Evolutionary conservation across 2,113 vertebrate genomes (phyloP).

Genomic region (Astur gentilis): DNA sequence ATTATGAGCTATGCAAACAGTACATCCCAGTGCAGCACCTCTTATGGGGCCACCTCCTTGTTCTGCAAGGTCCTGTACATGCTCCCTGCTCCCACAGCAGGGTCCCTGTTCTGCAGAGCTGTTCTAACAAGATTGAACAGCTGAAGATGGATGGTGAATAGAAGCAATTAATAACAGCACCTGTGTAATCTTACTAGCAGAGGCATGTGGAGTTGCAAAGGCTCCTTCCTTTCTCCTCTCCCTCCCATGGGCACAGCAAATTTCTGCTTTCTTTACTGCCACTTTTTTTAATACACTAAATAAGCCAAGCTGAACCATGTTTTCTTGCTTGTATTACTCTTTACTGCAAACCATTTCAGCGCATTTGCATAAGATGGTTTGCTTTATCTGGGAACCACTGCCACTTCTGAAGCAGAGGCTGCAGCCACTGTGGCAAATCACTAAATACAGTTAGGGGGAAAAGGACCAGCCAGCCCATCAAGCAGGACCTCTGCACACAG

Average conservation of each 20-base stretch:
- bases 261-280: not conserved
- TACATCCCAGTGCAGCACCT: not conserved
- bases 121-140: not conserved
- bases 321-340: not conserved
- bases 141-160: not conserved
- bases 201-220: not conserved
- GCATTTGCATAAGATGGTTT: not conserved
- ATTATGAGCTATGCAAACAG: not conserved
- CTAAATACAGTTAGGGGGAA: not conserved
- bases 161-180: not conserved
- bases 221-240: not conserved
- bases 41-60: not conserved
- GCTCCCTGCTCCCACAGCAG: not conserved
- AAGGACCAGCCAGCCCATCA: not conserved
- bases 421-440: not conserved
- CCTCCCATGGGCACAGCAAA: not conserved
- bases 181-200: not conserved
- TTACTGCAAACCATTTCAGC: not conserved
- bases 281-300: not conserved
- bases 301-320: not conserved
- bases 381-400: not conserved
- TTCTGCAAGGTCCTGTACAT: not conserved
- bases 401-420: not conserved
- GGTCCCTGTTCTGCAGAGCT: not conserved
- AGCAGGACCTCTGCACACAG: not conserved